Percentiles rank a stretch among this genome's conserved stretches.
These are phyloP conservation scores for Periplaneta americana DNA, from an alignment of 1,140 invertebrate genomes.

Conservation along the genomic window DNA sequence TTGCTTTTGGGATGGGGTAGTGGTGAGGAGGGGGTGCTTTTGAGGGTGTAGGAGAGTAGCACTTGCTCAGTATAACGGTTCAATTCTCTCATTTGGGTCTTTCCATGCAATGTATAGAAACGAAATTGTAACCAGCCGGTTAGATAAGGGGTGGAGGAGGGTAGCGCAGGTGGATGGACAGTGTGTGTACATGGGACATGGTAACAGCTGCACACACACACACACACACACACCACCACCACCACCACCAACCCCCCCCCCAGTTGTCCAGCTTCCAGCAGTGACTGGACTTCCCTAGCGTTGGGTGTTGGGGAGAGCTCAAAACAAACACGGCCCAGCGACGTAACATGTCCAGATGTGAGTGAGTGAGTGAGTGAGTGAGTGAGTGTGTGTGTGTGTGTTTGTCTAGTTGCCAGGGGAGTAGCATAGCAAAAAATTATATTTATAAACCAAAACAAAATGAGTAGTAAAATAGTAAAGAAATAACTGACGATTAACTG, in stretches of 20 bases:
- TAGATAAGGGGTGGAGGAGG: no score
- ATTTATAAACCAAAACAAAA: background rate
- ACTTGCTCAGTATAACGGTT: background rate
- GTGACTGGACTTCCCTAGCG: no score
- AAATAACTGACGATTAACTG: no score
- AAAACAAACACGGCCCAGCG: no score
- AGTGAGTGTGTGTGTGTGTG: no score
- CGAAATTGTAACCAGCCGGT: no score
- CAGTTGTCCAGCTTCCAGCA: no score
- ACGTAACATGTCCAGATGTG: background rate
- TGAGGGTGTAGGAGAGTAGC: background rate
- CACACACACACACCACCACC: no score
- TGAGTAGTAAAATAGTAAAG: background rate
- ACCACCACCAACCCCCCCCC: no score
- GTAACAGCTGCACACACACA: no score
- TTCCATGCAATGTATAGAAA: background rate
- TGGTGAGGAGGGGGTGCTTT: background rate
- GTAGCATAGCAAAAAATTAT: background rate
- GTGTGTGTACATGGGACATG: background rate
- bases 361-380: no score
- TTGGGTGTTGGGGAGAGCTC: background rate
- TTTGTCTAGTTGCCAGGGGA: background rate
- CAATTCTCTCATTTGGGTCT: background rate
- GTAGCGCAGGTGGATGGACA: background rate
- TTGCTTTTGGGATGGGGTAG: background rate